Conservation (phyloP, 2,888 invertebrate species). For the Argyra leucocephala region DNA sequence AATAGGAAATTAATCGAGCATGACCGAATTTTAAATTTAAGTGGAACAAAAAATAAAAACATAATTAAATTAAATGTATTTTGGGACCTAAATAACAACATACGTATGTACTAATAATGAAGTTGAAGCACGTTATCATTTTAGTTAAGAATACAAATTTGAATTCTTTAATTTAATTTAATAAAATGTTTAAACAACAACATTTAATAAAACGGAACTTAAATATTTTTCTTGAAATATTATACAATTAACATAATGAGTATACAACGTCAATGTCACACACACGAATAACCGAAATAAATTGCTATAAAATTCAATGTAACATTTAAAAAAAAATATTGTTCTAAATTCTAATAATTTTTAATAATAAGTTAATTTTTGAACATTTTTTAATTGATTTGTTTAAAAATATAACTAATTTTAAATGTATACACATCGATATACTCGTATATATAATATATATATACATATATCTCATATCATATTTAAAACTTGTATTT, state of each 20-base stretch:
- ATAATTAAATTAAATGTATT: not conserved
- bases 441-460: too few species aligned
- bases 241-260: too few species aligned
- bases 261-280: not conserved
- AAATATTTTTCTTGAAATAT: too few species aligned
- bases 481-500: too few species aligned
- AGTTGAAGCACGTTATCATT: not conserved
- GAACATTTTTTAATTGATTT: too few species aligned
- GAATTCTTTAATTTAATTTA: not conserved
- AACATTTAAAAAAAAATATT: not conserved
- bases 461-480: too few species aligned
- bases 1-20: not conserved
- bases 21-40: not conserved
- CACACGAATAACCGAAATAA: too few species aligned
- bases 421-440: too few species aligned
- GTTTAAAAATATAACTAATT: too few species aligned
- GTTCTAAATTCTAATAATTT: too few species aligned
- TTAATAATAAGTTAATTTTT: too few species aligned
- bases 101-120: not conserved
- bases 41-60: not conserved
- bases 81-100: not conserved
- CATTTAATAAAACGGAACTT: too few species aligned
- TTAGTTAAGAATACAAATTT: not conserved
- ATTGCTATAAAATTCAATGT: constrained; percentile 1
- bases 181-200: not conserved